Base-by-base conservation (phyloP, 2,113 vertebrate genomes). In the Crotalus helleri region DNA sequence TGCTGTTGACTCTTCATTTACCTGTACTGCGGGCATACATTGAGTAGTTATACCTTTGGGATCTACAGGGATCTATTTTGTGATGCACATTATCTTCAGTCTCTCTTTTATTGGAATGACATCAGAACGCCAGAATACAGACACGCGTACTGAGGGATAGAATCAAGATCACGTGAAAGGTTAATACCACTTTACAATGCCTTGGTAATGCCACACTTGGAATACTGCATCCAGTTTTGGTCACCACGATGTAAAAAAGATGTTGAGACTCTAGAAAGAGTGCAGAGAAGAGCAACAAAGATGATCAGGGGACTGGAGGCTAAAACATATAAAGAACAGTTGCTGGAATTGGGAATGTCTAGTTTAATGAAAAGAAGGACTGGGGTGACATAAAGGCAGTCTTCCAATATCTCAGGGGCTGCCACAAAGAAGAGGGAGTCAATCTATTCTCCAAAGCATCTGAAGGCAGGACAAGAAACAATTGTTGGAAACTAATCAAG, bases 1-100 rank as follows among this genome's bases (percentile, higher is more conserved):
- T 39, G 69, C 94, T 24, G 15, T 95, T 96, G 26, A 93, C 95
- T 95, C 64, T 92, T 44, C 59, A 94, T 96, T 95, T 95, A 57
- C 92, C 89, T 93, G 46, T 64, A 92, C 11, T 64, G 26, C 29
- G 92, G 39, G 4, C 0, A 91, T 88, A 90, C 92, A 94, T 94
- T 61, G 95, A 96, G 95, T 90, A 55, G 64, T 24, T 51, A 93
- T 86, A 13, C 88, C 91, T 94, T 94, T 92, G 95, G 89, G 92
- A 93, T 59, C 90, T 69, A 91, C 2, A 93, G 23, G n/a, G 59
- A 86, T 95, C 85, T 23, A 93, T 54, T 53, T 92, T 2, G 11
- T 57, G 12, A 57, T 29, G 24, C 24, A 33, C 12, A 57, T 91
- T 85, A 39, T 17, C 26, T 57, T 61, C 8, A 29, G 13, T 49